These are phyloP conservation scores for Pycnonotus jocosus DNA, from an alignment of 2,113 vertebrate species.

Conservation along the genomic window DNA sequence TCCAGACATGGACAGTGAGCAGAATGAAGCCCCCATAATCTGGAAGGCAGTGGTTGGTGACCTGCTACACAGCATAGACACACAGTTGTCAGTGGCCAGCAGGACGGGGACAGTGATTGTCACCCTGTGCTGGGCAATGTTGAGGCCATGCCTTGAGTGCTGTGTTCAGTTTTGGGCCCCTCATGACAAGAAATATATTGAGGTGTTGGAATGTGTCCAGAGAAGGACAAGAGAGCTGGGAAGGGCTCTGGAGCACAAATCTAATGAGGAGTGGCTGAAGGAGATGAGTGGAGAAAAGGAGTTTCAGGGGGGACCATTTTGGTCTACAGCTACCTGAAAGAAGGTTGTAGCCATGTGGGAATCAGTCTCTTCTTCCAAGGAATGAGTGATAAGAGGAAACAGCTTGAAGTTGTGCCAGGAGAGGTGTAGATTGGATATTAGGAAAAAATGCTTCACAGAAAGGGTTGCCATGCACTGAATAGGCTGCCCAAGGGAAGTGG, in stretches of 20 bases:
- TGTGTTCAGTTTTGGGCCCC: background rate
- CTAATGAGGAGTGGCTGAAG: background rate
- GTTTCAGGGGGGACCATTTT: background rate
- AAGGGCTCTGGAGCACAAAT: background rate
- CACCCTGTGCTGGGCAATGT: background rate
- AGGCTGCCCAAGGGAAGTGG: background rate
- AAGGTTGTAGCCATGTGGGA: background rate
- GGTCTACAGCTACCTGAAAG: background rate
- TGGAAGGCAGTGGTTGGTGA: background rate
- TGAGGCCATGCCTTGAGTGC: background rate
- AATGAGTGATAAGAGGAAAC: background rate
- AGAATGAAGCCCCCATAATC: background rate
- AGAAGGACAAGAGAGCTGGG: background rate
- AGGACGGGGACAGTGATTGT: background rate
- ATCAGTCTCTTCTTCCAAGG: background rate
- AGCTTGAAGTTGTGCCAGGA: background rate
- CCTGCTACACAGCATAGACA: background rate
- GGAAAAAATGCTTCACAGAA: background rate
- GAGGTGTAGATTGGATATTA: background rate
- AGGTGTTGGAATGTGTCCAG: background rate
- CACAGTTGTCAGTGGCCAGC: background rate
- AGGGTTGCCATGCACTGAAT: background rate
- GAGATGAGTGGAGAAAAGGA: background rate
- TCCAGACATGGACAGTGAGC: background rate
- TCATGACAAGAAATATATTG: background rate